phyloP scores from a whole-genome alignment of 2,113 vertebrate genomes.

The Petroica traversi region DNA sequence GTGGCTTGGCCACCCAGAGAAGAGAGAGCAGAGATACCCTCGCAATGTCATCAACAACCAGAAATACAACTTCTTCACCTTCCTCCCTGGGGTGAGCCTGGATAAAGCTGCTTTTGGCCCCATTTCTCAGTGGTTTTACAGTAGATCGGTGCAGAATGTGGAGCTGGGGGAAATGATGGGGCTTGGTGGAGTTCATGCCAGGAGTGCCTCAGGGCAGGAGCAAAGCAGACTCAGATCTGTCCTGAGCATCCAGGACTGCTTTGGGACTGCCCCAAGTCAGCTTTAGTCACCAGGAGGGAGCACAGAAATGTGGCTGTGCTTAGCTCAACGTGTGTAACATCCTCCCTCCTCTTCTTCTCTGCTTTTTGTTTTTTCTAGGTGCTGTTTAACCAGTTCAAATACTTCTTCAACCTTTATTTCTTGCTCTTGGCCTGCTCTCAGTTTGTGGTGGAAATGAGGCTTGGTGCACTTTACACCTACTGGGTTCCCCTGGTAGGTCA shows the following conservation, averaged over 20 bases:
- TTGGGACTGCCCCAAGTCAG: neutral
- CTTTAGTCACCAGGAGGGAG: neutral
- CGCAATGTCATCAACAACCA: conserved; percentile 99
- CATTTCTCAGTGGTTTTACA: neutral
- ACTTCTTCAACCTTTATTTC: conserved; percentile 98
- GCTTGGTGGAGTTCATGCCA: neutral
- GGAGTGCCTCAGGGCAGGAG: neutral
- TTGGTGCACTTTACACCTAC: conserved; percentile 94
- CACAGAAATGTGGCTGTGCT: neutral
- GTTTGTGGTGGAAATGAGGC: conserved; percentile 91
- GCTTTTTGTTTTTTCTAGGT: conserved; percentile 73
- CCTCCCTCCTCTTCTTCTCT: neutral
- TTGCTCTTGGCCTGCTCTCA: conserved; percentile 95
- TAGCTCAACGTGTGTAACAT: neutral
- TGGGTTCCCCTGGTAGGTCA: conserved; percentile 96
- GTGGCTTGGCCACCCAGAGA: conserved; percentile 96
- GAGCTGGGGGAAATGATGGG: neutral
- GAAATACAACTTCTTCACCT: conserved; percentile 98
- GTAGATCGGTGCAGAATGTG: neutral
- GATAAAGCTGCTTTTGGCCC: fast-evolving
- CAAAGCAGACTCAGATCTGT: neutral
- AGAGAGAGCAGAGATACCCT: conserved; percentile 94
- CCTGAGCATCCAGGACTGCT: neutral
- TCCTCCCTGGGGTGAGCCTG: conserved; percentile 88
- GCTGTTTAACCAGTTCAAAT: conserved; percentile 97